Evolutionary conservation across 2,113 vertebrate species (phyloP).

Genomic region (Chrysochloris asiatica): DNA sequence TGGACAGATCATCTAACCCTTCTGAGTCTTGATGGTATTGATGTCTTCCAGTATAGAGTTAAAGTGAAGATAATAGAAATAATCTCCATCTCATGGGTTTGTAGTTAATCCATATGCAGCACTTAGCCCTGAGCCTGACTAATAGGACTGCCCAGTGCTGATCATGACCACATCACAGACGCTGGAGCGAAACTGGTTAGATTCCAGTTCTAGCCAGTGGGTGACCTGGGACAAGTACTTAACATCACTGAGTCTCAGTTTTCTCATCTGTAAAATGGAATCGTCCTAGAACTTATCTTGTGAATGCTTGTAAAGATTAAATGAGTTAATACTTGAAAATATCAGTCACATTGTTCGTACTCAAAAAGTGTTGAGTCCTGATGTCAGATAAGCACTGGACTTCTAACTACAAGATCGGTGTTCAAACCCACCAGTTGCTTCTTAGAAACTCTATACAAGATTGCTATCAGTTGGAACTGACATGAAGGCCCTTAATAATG

Average conservation of each 20-base stretch:
- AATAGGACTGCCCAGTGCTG: too few species aligned
- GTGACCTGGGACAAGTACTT: neutral
- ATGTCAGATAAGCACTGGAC: too few species aligned
- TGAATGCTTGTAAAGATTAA: conserved; percentile 11
- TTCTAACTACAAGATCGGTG: too few species aligned
- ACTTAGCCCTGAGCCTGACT: neutral
- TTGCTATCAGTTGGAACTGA: too few species aligned
- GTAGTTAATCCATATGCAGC: neutral
- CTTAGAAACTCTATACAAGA: too few species aligned
- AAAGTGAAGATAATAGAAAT: neutral
- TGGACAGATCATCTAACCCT: neutral
- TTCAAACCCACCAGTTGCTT: too few species aligned
- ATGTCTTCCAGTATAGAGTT: neutral
- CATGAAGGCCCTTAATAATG: too few species aligned
- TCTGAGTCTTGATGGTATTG: neutral
- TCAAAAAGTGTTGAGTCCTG: too few species aligned
- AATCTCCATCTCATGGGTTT: neutral
- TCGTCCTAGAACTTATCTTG: neutral
- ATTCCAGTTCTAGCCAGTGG: neutral
- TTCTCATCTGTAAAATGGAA: conserved; percentile 20
- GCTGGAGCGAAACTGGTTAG: neutral
- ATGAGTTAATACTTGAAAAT: neutral
- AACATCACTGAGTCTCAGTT: neutral
- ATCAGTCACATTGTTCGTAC: neutral
- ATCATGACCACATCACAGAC: neutral